phyloP scores from a whole-genome alignment of 2,888 invertebrate species.

The Odontomyia ornata region DNA sequence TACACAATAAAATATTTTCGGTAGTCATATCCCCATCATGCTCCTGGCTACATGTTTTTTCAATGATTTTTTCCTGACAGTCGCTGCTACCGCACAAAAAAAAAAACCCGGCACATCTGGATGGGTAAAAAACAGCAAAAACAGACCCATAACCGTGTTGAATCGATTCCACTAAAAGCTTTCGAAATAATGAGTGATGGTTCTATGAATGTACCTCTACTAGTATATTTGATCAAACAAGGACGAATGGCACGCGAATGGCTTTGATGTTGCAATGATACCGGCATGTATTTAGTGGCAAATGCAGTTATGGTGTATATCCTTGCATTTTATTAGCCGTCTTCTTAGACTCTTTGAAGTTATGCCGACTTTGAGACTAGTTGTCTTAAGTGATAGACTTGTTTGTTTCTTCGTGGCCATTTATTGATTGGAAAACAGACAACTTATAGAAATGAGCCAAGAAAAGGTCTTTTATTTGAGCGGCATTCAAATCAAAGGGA shows the following conservation, averaged over 20 bases:
- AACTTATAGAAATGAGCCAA: neutral
- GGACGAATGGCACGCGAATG: neutral
- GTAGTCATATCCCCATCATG: neutral
- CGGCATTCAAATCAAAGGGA: neutral
- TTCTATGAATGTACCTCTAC: too few species aligned
- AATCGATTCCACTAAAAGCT: slow-evolving; percentile 35
- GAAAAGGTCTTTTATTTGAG: neutral
- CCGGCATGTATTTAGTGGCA: neutral
- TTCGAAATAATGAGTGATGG: slow-evolving; percentile 22
- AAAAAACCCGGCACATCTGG: neutral
- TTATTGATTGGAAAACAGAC: neutral
- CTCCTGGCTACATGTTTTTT: neutral
- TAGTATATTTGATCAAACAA: neutral
- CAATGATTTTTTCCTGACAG: neutral
- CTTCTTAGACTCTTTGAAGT: neutral
- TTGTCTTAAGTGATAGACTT: neutral
- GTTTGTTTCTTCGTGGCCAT: neutral
- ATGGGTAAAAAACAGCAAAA: neutral
- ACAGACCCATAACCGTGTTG: neutral
- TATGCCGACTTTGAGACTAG: neutral
- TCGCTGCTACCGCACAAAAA: neutral
- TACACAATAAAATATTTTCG: neutral
- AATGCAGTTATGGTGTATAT: neutral
- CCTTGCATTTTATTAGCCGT: slow-evolving; percentile 8
- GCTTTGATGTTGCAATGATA: neutral